These are phyloP conservation scores for Crotalus adamanteus DNA, from an alignment of 2,797 vertebrate genomes.

Conservation along the genomic window DNA sequence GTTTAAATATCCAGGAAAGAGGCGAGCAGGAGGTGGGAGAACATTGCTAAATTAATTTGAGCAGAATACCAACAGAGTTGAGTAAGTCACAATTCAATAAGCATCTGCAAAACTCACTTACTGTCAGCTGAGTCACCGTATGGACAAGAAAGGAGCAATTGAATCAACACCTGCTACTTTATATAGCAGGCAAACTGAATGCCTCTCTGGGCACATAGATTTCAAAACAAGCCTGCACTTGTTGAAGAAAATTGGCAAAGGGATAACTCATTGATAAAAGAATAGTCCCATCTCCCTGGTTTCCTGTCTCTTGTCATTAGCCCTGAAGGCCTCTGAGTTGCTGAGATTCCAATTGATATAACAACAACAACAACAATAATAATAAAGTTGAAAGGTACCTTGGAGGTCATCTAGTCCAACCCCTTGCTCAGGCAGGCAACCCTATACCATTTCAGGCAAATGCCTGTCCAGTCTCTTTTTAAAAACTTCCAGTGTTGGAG, in stretches of 20 bases:
- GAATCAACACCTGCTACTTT: conserved; percentile 28
- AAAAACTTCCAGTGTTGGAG: too few species aligned
- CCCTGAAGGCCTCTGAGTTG: background rate
- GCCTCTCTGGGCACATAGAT: background rate
- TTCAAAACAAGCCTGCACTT: background rate
- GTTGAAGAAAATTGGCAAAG: conserved; percentile 19
- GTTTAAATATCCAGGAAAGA: background rate
- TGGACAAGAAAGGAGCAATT: conserved; percentile 21
- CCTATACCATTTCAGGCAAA: too few species aligned
- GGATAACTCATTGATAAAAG: conserved; percentile 12
- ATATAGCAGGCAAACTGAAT: background rate
- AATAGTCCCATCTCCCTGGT: background rate
- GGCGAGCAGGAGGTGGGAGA: background rate
- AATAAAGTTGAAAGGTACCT: too few species aligned
- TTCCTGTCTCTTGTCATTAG: background rate
- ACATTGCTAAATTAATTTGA: conserved; percentile 22
- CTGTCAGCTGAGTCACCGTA: conserved; percentile 2
- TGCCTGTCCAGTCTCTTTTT: too few species aligned
- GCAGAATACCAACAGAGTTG: conserved; percentile 13
- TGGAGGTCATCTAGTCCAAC: too few species aligned
- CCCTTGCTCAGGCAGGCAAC: too few species aligned
- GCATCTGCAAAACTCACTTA: conserved; percentile 16
- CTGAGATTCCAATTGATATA: background rate
- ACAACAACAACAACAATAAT: too few species aligned
- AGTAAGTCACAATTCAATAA: conserved; percentile 20